phyloP scores from a whole-genome alignment of 2,797 vertebrate genomes.

The Sebastes iracundus region DNA sequence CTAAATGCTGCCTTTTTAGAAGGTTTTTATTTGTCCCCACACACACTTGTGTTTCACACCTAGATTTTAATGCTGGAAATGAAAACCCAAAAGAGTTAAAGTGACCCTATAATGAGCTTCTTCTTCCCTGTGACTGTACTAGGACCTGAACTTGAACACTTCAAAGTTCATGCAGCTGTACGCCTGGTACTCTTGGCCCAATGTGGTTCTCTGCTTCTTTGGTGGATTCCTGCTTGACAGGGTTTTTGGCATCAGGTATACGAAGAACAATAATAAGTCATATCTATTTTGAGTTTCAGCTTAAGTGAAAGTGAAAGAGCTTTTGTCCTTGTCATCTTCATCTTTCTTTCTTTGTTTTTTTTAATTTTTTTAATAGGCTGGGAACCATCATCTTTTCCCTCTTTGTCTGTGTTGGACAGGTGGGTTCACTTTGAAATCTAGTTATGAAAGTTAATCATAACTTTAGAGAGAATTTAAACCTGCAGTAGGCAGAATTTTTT shows the following conservation, averaged over 20 bases:
- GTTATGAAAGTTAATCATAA: no score
- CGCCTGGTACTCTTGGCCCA: constrained; percentile 99
- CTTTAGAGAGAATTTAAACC: no score
- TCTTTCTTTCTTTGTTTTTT: not conserved
- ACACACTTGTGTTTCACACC: not conserved
- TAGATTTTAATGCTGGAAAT: not conserved
- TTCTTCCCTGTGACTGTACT: not conserved
- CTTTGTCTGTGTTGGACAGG: constrained; percentile 94
- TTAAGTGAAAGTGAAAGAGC: constrained; percentile 11
- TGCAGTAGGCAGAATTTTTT: no score
- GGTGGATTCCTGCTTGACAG: constrained; percentile 95
- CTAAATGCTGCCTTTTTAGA: not conserved
- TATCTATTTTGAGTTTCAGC: not conserved
- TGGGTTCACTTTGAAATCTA: constrained; percentile 64
- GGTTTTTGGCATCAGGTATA: constrained; percentile 95
- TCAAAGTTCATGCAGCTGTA: constrained; percentile 94
- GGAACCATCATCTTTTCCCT: constrained; percentile 93
- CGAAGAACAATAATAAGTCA: not conserved
- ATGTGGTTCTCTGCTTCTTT: constrained; percentile 96
- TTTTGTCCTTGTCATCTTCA: not conserved
- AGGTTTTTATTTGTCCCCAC: not conserved
- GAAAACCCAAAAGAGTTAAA: not conserved
- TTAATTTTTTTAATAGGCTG: constrained; percentile 77
- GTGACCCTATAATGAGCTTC: not conserved
- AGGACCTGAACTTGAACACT: constrained; percentile 94